Evolutionary conservation across 2,888 invertebrate species (phyloP), one percentile per base, ranked within the genome.

Genomic region (Troilus luridus): DNA sequence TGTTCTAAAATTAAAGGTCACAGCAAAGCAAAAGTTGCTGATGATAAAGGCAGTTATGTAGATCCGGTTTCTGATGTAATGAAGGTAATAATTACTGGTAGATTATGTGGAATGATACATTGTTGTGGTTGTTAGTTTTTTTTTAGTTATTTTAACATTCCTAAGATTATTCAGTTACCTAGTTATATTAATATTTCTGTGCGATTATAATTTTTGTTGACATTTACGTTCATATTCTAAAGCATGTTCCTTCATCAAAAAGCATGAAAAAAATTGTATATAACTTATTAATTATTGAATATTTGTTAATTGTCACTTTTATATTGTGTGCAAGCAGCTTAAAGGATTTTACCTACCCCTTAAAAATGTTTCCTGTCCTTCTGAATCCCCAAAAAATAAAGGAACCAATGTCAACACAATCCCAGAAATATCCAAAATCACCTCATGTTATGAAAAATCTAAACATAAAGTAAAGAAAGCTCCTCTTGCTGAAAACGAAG

Each of bases 311-410:
- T 54, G 9, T 85, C 85, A 12, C 56, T n/a, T 56, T 85, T 85
- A 21, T 85, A 85, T 58, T 85, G 58, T 85, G 90, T 92, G 91
- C 92, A 92, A 92, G 92, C 92, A 88, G 92, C 92, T 88, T 91
- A 92, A 92, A 91, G 92, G 91, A 92, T 91, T 81, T 60, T 89
- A 89, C 58, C 67, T 62, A n/a, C 90, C 77, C 21, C 62, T 89
- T 60, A 59, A 90, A 72, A 88, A 24, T n/a, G 85, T 64, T 81
- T 67, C 64, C 64, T 60, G 60, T 54, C 91, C 88, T 77, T 88
- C 91, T 54, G 88, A 88, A 11, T 67, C 60, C 56, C 88, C 56
- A 27, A 85, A 54, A 81, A 88, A 85, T 27, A 91, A 91, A 88
- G 91, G 85, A 88, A 88, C 91, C 27, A 91, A 88, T 88, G 88